Conservation (phyloP, 2,888 invertebrate genomes). For the Xanthorhoe designata region DNA sequence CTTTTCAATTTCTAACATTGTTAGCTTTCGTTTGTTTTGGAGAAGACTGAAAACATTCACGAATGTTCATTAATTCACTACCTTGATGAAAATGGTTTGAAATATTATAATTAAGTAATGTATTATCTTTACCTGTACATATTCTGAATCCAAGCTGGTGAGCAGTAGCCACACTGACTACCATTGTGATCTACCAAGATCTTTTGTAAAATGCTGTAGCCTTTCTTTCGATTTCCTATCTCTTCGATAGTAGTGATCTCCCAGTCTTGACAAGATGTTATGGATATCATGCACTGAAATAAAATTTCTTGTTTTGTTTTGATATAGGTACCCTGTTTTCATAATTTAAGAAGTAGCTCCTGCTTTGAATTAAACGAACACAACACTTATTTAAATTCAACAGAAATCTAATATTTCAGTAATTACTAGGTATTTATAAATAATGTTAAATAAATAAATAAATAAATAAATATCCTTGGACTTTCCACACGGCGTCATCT, state of each 20-base stretch:
- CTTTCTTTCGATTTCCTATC: conserved; percentile 85
- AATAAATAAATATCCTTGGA: too few species aligned
- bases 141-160: conserved; percentile 65
- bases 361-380: too few species aligned
- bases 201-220: conserved; percentile 87
- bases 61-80: neutral
- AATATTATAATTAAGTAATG: too few species aligned
- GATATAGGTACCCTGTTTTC: too few species aligned
- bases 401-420: too few species aligned
- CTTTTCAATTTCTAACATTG: conserved; percentile 88
- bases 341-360: too few species aligned
- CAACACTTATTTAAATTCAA: too few species aligned
- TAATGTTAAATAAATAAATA: too few species aligned
- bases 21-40: conserved; percentile 70
- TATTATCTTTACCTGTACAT: conserved; percentile 73
- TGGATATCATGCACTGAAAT: conserved; percentile 77
- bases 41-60: conserved; percentile 61
- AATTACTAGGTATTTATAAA: too few species aligned
- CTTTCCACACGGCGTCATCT: too few species aligned
- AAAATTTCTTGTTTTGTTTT: neutral
- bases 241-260: conserved; percentile 89
- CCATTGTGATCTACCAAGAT: conserved; percentile 86
- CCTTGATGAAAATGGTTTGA: too few species aligned
- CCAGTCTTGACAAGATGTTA: conserved; percentile 86
- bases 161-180: conserved; percentile 89